Evolutionary conservation across 2,113 vertebrate genomes (phyloP).

Genomic region (Engystomops pustulosus): DNA sequence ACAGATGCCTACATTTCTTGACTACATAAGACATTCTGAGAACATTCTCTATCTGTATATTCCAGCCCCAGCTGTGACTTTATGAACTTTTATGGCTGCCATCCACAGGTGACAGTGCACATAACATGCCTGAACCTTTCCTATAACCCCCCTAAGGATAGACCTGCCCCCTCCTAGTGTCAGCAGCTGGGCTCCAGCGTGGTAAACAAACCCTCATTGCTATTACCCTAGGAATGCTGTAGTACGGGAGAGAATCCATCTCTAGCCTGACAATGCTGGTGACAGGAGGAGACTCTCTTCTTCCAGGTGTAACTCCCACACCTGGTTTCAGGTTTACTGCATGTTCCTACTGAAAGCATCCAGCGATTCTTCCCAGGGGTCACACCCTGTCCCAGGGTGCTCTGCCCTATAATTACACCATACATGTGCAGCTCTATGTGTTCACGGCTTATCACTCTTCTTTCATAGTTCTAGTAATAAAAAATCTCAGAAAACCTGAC

Average conservation of each 20-base stretch:
- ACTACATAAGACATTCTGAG: no score
- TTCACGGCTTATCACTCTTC: neutral
- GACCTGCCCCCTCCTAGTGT: neutral
- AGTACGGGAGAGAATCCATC: neutral
- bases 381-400: constrained; percentile 24
- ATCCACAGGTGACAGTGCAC: neutral
- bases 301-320: constrained; percentile 53
- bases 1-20: no score
- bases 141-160: constrained; percentile 17
- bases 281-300: constrained; percentile 1
- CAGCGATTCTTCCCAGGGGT: constrained; percentile 25
- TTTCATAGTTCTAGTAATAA: neutral
- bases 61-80: no score
- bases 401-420: constrained; percentile 50
- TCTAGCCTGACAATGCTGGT: neutral
- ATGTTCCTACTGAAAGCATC: neutral
- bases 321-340: constrained; percentile 49
- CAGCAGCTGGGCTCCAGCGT: neutral
- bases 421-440: neutral
- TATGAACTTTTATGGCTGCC: neutral
- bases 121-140: constrained; percentile 26
- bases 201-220: neutral
- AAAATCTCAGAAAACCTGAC: neutral
- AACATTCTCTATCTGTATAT: no score
- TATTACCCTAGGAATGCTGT: neutral